Conservation (phyloP, 2,797 vertebrate species). For the Mareca strepera region DNA sequence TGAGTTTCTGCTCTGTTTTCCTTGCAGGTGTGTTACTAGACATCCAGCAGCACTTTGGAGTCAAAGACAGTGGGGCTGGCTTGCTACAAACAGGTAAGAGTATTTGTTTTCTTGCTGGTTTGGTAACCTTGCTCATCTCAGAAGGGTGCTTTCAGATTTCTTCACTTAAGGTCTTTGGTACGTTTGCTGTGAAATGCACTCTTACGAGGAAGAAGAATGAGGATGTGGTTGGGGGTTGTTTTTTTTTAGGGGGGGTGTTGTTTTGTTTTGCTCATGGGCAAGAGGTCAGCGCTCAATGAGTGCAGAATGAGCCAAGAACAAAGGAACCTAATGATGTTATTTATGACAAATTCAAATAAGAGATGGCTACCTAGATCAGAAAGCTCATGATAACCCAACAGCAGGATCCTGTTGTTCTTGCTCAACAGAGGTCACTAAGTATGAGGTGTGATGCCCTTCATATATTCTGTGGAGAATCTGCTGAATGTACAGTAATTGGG, state of each 20-base stretch:
- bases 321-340: background rate
- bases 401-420: background rate
- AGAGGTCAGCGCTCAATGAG: background rate
- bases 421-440: background rate
- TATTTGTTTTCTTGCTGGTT: accelerated
- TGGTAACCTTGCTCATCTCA: background rate
- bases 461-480: background rate
- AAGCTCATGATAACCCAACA: background rate
- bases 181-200: background rate
- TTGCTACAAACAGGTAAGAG: conserved; percentile 93
- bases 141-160: background rate
- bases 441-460: background rate
- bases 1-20: conserved; percentile 21
- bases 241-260: background rate
- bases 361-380: background rate
- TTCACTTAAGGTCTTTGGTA: background rate
- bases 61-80: conserved; percentile 90
- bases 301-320: background rate
- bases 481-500: background rate
- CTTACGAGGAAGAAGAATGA: background rate
- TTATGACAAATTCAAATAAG: background rate
- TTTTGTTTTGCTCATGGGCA: background rate
- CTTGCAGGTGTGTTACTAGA: conserved; percentile 90
- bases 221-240: accelerated
- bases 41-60: conserved; percentile 91